These are phyloP conservation scores for Eristalis arbustorum DNA, from an alignment of 2,888 invertebrate species.

Conservation along the genomic window DNA sequence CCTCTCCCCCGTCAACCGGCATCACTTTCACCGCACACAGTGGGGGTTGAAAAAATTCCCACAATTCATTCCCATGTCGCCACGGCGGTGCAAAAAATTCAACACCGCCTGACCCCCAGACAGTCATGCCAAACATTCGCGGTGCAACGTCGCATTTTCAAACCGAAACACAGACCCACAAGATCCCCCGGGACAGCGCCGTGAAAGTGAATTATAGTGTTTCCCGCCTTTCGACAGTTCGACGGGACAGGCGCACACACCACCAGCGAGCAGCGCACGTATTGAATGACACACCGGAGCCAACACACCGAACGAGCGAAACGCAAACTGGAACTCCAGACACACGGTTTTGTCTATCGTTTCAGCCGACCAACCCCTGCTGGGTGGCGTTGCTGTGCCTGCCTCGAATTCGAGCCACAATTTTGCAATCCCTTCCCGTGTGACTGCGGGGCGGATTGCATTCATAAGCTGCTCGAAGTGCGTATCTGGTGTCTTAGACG, in stretches of 20 bases:
- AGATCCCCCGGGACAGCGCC: not conserved
- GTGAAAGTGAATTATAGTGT: slow-evolving; percentile 53
- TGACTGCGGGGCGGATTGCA: not conserved
- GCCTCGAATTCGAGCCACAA: slow-evolving; percentile 20
- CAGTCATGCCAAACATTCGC: slow-evolving; percentile 32
- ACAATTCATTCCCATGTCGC: slow-evolving; percentile 42
- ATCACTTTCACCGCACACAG: not conserved
- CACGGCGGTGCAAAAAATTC: not conserved
- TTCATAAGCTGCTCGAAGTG: slow-evolving; percentile 50
- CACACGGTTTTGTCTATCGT: slow-evolving; percentile 42
- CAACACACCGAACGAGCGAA: not conserved
- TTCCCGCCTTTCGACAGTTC: not conserved
- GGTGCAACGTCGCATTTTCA: slow-evolving; percentile 7
- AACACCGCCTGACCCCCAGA: slow-evolving; percentile 54
- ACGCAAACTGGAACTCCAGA: slow-evolving; percentile 46
- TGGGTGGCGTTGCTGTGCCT: slow-evolving; percentile 7
- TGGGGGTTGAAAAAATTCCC: not conserved
- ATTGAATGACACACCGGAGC: slow-evolving; percentile 50
- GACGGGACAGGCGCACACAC: slow-evolving; percentile 1
- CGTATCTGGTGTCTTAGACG: slow-evolving; percentile 53
- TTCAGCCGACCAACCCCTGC: slow-evolving; percentile 60
- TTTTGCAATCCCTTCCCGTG: slow-evolving; percentile 48
- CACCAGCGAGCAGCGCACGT: slow-evolving; percentile 17
- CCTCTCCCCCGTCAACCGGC: not conserved
- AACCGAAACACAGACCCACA: not conserved